Evolutionary conservation across 1,140 invertebrate species (phyloP), one percentile per base, ranked within the genome.

Genomic region (Musca vetustissima): DNA sequence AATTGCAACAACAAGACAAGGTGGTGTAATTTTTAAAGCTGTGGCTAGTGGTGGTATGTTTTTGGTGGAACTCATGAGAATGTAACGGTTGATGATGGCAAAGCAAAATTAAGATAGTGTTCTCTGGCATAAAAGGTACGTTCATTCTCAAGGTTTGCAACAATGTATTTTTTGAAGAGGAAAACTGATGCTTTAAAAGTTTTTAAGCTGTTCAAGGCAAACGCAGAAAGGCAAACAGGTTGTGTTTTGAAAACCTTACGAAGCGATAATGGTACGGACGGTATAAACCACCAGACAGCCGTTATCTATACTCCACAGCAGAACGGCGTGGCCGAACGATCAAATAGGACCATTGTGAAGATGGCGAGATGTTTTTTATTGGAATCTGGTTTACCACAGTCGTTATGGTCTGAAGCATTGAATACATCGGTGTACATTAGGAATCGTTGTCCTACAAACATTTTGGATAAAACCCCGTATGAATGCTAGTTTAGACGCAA

Each of bases 321-420:
- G 17, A 66, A 66, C 36, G 64, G 64, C 14, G 64, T 66, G 14
- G 36, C 28, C 7, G 64, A 66, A 21, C 9, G 47, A 28, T 9
- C 22, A 49, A 66, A 66, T 66, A 66, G 64, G 22, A 66, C 47
- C 6, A 6, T 66, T 6, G 22, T 43, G 14, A 43, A 66, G n/a
- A 66, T 66, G 64, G 47, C 64, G 7, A 66, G 64, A 43, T 36
- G 28, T 48, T 28, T 66, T 15, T 21, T 66, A 17, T 8, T 47
- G 7, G 64, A 66, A 14, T 36, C 47, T 7, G 36, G 36, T 49
- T 49, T 66, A 66, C 64, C 64, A 15, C n/a, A 66, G 14, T 28
- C 15, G 7, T 66, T 66, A 66, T 66, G 64, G 64, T 28, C 64
- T 47, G 64, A 66, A 66, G 64, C 64, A 9, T n/a, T 66, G 14